A percentile compares a stretch with the other conserved stretches of the same genome.
These are phyloP conservation scores for Poecilia picta DNA, from an alignment of 2,797 vertebrate genomes.

Conservation along the genomic window DNA sequence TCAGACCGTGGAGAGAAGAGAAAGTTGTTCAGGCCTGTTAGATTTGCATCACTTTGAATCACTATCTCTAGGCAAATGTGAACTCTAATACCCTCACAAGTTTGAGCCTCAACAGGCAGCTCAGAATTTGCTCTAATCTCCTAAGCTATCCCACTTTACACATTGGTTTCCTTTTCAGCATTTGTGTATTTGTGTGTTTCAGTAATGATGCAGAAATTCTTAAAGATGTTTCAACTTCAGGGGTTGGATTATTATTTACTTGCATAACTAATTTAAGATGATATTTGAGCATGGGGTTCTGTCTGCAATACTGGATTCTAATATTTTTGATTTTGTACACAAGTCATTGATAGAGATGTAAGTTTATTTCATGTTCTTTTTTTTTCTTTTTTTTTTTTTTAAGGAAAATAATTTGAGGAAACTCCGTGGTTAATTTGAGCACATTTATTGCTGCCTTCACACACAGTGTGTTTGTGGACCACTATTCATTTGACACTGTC, in stretches of 20 bases:
- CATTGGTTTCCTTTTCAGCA: not conserved
- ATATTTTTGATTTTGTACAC: not conserved
- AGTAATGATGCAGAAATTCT: not conserved
- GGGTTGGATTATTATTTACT: not conserved
- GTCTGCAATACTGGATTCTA: not conserved
- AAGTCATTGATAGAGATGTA: not conserved
- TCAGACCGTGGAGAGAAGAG: not conserved
- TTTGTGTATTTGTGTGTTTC: not conserved
- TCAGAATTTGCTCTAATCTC: not conserved
- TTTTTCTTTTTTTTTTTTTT: not conserved
- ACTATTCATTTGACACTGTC: too few species aligned
- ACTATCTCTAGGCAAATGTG: not conserved
- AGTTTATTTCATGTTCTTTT: too few species aligned
- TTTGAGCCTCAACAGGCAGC: not conserved
- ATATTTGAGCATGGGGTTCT: not conserved
- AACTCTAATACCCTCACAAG: not conserved
- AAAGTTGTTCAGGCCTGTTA: not conserved
- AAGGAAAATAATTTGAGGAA: too few species aligned
- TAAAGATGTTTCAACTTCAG: not conserved
- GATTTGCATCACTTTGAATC: not conserved
- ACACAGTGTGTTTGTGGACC: too few species aligned
- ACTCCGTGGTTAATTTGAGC: too few species aligned
- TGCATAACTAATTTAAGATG: not conserved
- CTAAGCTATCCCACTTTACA: not conserved
- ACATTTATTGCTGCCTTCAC: too few species aligned